A percentile compares a stretch with the other conserved stretches of the same genome.
These are phyloP conservation scores for Drosophila borborema DNA, from an alignment of 2,888 invertebrate species.

Conservation along the genomic window DNA sequence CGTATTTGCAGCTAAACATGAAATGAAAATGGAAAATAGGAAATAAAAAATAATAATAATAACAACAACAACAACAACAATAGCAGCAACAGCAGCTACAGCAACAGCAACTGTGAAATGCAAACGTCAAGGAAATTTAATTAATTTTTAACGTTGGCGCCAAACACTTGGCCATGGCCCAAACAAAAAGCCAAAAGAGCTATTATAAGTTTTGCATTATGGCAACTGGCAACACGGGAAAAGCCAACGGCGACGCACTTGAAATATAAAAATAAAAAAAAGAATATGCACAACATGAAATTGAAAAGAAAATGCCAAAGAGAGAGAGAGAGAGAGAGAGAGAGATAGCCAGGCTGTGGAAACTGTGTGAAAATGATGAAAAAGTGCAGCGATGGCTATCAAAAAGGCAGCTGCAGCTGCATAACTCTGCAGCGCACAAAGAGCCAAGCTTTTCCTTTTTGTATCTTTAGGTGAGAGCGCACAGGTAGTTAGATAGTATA, in stretches of 20 bases:
- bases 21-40: slow-evolving; percentile 17
- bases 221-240: slow-evolving; percentile 35
- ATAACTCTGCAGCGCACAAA: slow-evolving; percentile 15
- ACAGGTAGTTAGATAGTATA: neutral
- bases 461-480: neutral
- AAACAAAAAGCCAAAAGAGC: slow-evolving; percentile 45
- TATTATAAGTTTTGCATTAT: slow-evolving; percentile 52
- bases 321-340: neutral
- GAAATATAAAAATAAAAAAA: slow-evolving; percentile 40
- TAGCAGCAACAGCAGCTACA: too few relatives aligned
- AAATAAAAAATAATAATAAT: neutral
- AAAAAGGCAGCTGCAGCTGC: slow-evolving; percentile 52
- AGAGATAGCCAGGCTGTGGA: neutral
- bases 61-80: neutral
- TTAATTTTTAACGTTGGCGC: slow-evolving; percentile 70
- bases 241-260: slow-evolving; percentile 60
- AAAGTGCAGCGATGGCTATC: slow-evolving; percentile 53
- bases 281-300: slow-evolving; percentile 37
- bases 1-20: slow-evolving; percentile 20
- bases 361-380: slow-evolving; percentile 58
- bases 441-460: slow-evolving; percentile 2
- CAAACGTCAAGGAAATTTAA: slow-evolving; percentile 62
- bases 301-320: slow-evolving; percentile 68
- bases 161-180: slow-evolving; percentile 57
- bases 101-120: slow-evolving; percentile 19